phyloP scores from a whole-genome alignment of 2,888 invertebrate genomes.

The Aspidiotus rigidus region DNA sequence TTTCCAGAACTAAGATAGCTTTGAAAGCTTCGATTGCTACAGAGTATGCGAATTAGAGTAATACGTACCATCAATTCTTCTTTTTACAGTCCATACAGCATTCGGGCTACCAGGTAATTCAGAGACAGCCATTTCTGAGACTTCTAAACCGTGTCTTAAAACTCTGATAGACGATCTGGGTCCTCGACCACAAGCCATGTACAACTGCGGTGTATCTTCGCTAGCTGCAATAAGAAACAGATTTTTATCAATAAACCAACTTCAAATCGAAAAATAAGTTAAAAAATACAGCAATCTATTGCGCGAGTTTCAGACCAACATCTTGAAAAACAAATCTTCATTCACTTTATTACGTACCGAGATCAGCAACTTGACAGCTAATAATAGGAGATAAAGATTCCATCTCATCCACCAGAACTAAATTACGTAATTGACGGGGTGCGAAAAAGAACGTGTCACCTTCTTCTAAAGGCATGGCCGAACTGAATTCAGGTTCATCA shows the following conservation, averaged over 20 bases:
- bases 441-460: slow-evolving; percentile 99
- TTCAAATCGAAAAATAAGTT: neutral
- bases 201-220: slow-evolving; percentile 97
- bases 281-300: neutral
- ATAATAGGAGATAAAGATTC: slow-evolving; percentile 91
- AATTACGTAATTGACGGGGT: slow-evolving; percentile 82
- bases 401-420: slow-evolving; percentile 93
- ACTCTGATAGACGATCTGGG: slow-evolving; percentile 88
- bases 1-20: too few species aligned
- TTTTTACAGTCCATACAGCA: slow-evolving; percentile 98
- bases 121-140: slow-evolving; percentile 99
- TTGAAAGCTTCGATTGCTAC: neutral
- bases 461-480: slow-evolving; percentile 95
- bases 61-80: slow-evolving; percentile 86
- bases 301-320: neutral
- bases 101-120: slow-evolving; percentile 99
- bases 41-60: neutral
- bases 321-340: neutral
- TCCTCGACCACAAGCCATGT: slow-evolving; percentile 91
- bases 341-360: slow-evolving; percentile 44
- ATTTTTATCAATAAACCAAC: too few species aligned
- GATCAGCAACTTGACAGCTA: slow-evolving; percentile 73
- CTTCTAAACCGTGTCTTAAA: slow-evolving; percentile 92
- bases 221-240: slow-evolving; percentile 53
- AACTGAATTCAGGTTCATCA: slow-evolving; percentile 97